These are phyloP conservation scores for Acholoe squamosa DNA, from an alignment of 2,888 invertebrate species.

Conservation along the genomic window DNA sequence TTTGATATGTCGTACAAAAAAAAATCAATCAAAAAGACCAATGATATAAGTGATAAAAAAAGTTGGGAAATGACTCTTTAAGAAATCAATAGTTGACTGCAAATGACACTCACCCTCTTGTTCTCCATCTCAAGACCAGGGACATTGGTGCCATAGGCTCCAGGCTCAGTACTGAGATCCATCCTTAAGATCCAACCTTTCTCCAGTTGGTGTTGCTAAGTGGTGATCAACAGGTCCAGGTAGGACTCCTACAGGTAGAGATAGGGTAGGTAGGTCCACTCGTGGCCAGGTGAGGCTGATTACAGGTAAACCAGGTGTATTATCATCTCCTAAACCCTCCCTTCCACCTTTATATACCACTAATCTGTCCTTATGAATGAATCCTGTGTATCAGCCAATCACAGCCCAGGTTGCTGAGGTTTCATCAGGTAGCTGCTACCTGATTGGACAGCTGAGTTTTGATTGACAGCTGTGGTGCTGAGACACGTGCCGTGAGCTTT, in stretches of 20 bases:
- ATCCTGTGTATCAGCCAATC: not conserved
- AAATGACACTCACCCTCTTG: conserved; percentile 23
- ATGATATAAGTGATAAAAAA: too few species aligned
- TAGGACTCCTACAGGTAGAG: not conserved
- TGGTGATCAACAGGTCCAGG: not conserved
- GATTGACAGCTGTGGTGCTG: conserved; percentile 5
- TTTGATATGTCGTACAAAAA: too few species aligned
- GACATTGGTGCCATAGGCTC: not conserved
- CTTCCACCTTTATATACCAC: conserved; percentile 10
- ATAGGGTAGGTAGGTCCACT: not conserved
- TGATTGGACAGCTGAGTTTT: not conserved
- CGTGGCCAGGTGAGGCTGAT: not conserved
- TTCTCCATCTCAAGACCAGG: not conserved
- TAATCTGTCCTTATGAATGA: not conserved
- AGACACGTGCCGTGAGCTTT: conserved; percentile 75
- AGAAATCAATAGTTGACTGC: too few species aligned
- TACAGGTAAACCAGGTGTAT: conserved; percentile 40
- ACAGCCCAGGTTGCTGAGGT: not conserved
- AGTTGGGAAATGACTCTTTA: too few species aligned
- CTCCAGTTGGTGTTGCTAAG: not conserved
- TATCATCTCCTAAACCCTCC: not conserved
- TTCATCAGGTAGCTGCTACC: not conserved
- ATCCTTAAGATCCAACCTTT: not conserved
- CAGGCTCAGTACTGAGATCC: conserved; percentile 38
- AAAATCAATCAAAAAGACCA: too few species aligned